These are phyloP conservation scores for Amblyjoppa proteus DNA, from an alignment of 2,888 invertebrate genomes.

Conservation along the genomic window DNA sequence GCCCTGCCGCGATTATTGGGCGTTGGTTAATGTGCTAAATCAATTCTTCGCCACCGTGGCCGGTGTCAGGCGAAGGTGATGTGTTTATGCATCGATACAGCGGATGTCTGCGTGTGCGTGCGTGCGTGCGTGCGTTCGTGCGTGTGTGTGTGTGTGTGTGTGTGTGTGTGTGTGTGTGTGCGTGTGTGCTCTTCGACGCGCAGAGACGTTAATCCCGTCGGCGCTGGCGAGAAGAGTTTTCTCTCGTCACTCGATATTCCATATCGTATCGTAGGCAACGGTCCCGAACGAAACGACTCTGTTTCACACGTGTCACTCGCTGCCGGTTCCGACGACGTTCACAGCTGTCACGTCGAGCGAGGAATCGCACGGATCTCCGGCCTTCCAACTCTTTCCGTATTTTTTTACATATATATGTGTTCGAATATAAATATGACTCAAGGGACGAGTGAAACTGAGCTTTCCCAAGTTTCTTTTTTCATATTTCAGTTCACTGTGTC, in stretches of 20 bases:
- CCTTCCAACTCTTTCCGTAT: neutral
- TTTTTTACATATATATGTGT: neutral
- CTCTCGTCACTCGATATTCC: neutral
- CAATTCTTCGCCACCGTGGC: neutral
- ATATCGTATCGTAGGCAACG: conserved; percentile 5
- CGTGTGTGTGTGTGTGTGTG: neutral
- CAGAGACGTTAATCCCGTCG: neutral
- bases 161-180: neutral
- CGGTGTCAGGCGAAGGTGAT: neutral
- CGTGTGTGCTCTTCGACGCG: neutral
- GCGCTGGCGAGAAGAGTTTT: conserved; percentile 9
- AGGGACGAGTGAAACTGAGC: no score
- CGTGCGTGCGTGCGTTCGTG: no score
- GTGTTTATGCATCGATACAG: neutral
- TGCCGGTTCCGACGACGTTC: conserved; percentile 8
- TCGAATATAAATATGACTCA: neutral
- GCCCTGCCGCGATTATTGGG: neutral
- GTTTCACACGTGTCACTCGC: conserved; percentile 13
- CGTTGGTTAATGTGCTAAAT: conserved; percentile 11
- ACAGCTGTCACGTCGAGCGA: conserved; percentile 1
- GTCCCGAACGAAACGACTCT: conserved; percentile 1
- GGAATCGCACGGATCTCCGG: conserved; percentile 8
- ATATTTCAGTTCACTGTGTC: neutral
- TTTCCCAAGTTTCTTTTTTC: neutral
- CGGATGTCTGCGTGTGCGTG: neutral